Percentiles rank a stretch among this genome's conserved stretches.
These are phyloP conservation scores for Apodemus sylvaticus DNA, from an alignment of 2,113 vertebrate species.

Conservation along the genomic window DNA sequence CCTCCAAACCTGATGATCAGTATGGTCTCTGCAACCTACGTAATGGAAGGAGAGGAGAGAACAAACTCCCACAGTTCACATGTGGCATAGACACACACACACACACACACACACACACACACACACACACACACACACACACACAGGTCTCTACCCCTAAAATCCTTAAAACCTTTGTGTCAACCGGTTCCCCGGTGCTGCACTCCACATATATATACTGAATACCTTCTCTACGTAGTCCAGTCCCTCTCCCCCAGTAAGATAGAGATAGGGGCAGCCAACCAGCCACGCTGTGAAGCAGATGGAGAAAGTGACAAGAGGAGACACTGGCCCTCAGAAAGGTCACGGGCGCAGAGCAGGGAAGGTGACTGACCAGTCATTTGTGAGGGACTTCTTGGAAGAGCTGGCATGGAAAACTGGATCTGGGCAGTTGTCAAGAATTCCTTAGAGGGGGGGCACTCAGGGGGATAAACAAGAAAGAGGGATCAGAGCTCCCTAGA, in stretches of 20 bases:
- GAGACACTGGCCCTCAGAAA: background rate
- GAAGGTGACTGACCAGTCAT: background rate
- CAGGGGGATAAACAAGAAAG: background rate
- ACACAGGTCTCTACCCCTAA: background rate
- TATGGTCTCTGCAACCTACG: too few species aligned
- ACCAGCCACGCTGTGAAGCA: background rate
- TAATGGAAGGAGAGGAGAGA: background rate
- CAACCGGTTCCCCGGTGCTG: background rate
- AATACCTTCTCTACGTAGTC: background rate
- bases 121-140: background rate
- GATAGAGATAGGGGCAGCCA: background rate
- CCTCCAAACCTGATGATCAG: background rate
- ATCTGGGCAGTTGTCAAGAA: background rate
- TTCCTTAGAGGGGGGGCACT: background rate
- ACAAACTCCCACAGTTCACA: background rate
- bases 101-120: too few species aligned
- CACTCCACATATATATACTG: too few species aligned
- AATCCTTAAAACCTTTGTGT: background rate
- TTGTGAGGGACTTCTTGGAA: background rate
- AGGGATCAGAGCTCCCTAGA: too few species aligned
- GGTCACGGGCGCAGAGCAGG: background rate
- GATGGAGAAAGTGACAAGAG: background rate
- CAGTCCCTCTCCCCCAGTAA: background rate
- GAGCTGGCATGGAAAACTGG: background rate
- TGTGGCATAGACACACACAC: background rate